These are phyloP conservation scores for Plemyria rubiginata DNA, from an alignment of 2,888 invertebrate species.

Conservation along the genomic window DNA sequence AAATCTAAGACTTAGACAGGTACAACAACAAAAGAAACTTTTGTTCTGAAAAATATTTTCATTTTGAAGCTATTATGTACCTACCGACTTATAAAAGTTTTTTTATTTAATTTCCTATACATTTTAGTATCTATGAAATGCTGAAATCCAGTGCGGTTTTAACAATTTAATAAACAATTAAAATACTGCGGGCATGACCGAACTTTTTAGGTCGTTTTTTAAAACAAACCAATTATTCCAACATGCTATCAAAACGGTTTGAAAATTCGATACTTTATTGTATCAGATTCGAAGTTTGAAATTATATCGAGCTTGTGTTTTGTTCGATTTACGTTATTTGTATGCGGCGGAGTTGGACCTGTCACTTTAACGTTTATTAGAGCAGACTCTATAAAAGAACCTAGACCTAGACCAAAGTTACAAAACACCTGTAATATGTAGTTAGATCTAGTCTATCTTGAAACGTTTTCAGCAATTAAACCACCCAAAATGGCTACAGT, in stretches of 20 bases:
- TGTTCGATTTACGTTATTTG: constrained; percentile 9
- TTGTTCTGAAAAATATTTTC: background rate
- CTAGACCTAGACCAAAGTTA: background rate
- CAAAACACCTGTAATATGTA: too few relatives aligned
- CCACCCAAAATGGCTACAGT: too few relatives aligned
- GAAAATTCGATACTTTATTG: background rate
- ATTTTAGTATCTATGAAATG: too few relatives aligned
- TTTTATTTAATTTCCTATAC: too few relatives aligned
- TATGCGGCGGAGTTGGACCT: constrained; percentile 30
- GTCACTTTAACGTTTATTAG: background rate
- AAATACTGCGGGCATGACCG: background rate
- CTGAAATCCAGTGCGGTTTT: too few relatives aligned
- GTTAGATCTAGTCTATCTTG: too few relatives aligned
- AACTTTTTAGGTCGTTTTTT: background rate
- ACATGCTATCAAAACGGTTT: constrained; percentile 15
- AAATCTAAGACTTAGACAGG: background rate
- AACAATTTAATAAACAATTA: too few relatives aligned
- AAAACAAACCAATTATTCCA: constrained; percentile 13
- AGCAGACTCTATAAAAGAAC: background rate
- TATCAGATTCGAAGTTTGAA: constrained; percentile 5
- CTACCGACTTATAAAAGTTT: too few relatives aligned
- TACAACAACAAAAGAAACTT: background rate
- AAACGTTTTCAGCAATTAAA: too few relatives aligned
- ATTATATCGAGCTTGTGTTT: constrained; percentile 4
- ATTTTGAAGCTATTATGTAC: background rate